Conservation (phyloP, 2,888 invertebrate genomes). For the Lumbricus terrestris region DNA sequence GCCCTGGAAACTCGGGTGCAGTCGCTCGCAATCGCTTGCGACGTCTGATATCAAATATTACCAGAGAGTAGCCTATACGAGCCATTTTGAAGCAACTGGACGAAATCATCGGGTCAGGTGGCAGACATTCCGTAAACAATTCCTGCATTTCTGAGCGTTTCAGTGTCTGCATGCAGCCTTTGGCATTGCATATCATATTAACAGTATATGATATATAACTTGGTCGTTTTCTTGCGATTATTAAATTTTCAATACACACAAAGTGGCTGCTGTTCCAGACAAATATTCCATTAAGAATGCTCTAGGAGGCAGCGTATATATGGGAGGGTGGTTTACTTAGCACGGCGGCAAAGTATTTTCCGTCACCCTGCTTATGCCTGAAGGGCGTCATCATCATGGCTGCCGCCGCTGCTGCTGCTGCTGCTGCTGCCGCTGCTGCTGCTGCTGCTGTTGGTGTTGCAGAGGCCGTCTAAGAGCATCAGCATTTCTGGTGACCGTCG, state of each 20-base stretch:
- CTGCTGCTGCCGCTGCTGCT: background rate
- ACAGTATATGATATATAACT: no score
- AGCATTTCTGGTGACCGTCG: slow-evolving; percentile 11
- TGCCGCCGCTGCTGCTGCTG: background rate
- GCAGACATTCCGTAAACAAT: no score
- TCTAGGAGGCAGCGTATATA: background rate
- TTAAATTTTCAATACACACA: background rate
- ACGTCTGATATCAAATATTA: no score
- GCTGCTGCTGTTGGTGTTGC: background rate
- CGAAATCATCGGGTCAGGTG: no score
- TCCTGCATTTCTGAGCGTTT: no score
- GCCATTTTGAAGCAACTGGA: no score
- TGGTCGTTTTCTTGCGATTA: no score
- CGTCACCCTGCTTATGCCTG: background rate
- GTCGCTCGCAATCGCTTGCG: no score
- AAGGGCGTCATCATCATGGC: background rate
- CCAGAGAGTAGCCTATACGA: no score
- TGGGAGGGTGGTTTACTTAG: background rate
- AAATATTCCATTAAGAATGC: background rate
- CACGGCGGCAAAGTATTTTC: background rate
- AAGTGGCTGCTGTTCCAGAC: background rate
- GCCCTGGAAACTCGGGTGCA: no score
- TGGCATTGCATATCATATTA: no score
- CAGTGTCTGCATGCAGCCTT: no score
- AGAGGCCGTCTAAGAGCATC: background rate